Evolutionary conservation across 1,140 invertebrate species (phyloP).

Genomic region (Calliphora vicina): DNA sequence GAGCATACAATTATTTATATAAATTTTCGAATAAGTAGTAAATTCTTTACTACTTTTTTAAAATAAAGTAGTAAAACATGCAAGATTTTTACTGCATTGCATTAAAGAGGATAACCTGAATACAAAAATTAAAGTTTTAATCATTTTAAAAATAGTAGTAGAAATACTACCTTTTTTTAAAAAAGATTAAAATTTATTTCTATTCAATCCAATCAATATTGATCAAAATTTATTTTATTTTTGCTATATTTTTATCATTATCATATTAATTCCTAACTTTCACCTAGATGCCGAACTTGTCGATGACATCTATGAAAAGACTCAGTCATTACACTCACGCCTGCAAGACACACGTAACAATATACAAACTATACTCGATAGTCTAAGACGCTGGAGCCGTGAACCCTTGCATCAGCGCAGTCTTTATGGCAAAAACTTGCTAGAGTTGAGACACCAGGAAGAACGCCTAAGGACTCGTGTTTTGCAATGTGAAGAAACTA

Average conservation of each 20-base stretch:
- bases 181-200: too few species aligned
- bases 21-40: too few species aligned
- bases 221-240: not conserved
- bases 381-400: slow-evolving; percentile 69
- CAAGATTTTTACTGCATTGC: too few species aligned
- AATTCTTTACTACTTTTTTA: too few species aligned
- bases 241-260: not conserved
- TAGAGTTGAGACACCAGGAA: slow-evolving; percentile 68
- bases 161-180: too few species aligned
- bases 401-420: slow-evolving; percentile 68
- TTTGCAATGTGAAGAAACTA: slow-evolving; percentile 65
- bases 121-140: too few species aligned
- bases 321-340: slow-evolving; percentile 65
- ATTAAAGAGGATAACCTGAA: too few species aligned
- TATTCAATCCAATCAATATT: too few species aligned
- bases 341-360: slow-evolving; percentile 70
- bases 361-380: slow-evolving; percentile 56
- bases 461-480: slow-evolving; percentile 61
- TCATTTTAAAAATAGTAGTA: too few species aligned
- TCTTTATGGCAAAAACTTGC: slow-evolving; percentile 67
- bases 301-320: slow-evolving; percentile 49
- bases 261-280: too few species aligned
- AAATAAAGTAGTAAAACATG: too few species aligned
- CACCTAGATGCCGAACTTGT: slow-evolving; percentile 48
- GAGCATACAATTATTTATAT: too few species aligned